A percentile compares a stretch with the other conserved stretches of the same genome.
Conservation (phyloP, 2,113 vertebrate genomes). For the Addax nasomaculatus region DNA sequence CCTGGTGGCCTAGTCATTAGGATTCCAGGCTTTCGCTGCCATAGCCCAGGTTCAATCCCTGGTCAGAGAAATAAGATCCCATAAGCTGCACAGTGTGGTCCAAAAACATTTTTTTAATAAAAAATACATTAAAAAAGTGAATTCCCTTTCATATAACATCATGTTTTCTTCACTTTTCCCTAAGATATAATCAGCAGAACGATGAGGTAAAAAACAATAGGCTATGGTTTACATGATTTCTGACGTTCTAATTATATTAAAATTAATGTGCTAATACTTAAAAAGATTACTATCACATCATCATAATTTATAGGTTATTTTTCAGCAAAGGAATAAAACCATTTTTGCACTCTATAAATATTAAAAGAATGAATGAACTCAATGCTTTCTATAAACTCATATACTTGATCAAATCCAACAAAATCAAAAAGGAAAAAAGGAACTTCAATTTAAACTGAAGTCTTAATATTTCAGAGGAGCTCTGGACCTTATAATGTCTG, state of each 20-base stretch:
- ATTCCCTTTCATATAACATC: background rate
- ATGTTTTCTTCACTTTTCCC: background rate
- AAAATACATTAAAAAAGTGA: background rate
- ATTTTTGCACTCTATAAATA: background rate
- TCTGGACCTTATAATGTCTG: background rate
- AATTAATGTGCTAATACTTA: background rate
- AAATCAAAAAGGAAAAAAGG: background rate
- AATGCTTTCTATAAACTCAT: background rate
- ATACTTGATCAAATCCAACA: background rate
- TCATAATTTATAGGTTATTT: background rate
- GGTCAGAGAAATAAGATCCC: background rate
- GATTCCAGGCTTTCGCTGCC: background rate
- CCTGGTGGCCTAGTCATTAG: background rate
- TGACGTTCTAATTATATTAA: constrained; percentile 14
- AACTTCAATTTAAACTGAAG: background rate
- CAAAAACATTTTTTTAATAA: background rate
- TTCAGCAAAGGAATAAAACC: background rate
- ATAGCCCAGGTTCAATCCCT: background rate
- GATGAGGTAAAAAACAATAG: background rate
- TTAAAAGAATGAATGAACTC: background rate
- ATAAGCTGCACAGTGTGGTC: fast-evolving
- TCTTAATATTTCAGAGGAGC: background rate
- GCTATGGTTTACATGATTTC: background rate
- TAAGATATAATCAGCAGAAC: background rate
- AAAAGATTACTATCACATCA: background rate